A percentile compares a stretch with the other conserved stretches of the same genome.
These are phyloP conservation scores for Tychaedon coryphoeus DNA, from an alignment of 2,113 vertebrate genomes.

Conservation along the genomic window DNA sequence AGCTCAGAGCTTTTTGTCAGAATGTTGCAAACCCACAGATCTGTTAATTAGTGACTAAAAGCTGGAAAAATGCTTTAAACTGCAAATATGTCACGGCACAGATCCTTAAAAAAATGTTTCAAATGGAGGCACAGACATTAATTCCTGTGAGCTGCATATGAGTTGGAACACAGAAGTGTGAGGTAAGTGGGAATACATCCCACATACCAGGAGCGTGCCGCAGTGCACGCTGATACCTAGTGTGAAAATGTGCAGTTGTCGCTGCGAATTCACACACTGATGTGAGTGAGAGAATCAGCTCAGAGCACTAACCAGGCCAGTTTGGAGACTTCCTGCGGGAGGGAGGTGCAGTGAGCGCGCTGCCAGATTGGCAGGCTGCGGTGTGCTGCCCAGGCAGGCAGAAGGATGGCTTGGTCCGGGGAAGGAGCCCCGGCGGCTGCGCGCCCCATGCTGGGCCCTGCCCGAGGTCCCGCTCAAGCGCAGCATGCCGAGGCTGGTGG, in stretches of 20 bases:
- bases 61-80: neutral
- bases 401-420: neutral
- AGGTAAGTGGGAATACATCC: neutral
- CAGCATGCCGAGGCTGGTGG: neutral
- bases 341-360: accelerated
- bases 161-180: neutral
- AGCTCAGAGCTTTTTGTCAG: neutral
- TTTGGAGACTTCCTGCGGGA: neutral
- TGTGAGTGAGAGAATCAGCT: neutral
- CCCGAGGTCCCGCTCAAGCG: neutral
- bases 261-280: accelerated
- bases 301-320: neutral
- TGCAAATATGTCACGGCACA: neutral
- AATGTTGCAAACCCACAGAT: neutral
- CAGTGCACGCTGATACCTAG: neutral
- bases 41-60: neutral
- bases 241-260: neutral
- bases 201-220: neutral
- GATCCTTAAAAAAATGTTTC: neutral
- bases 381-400: neutral
- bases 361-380: neutral
- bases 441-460: neutral
- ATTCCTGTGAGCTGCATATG: neutral
- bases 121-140: neutral
- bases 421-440: neutral